A percentile compares a stretch with the other conserved stretches of the same genome.
Evolutionary conservation across 2,113 vertebrate species (phyloP).

Genomic region (Dissostichus mawsoni): DNA sequence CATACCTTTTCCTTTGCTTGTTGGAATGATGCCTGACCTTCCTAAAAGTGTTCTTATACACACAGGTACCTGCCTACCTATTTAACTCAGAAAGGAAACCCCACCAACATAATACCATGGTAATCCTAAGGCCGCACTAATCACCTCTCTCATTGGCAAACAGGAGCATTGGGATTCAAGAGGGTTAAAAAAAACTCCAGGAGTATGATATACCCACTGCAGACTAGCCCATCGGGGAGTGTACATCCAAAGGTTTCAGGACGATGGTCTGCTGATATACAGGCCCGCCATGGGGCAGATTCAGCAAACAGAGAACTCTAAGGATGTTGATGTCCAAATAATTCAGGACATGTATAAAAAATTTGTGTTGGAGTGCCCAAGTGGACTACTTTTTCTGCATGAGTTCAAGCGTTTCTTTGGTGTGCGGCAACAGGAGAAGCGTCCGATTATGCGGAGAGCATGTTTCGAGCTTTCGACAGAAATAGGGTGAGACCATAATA

Average conservation of each 20-base stretch:
- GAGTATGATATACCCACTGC: not conserved
- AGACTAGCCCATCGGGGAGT: not conserved
- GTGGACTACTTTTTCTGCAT: conserved; percentile 79
- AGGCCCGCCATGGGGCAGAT: conserved; percentile 76
- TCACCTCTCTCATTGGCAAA: conserved; percentile 37
- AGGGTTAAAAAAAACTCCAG: conserved; percentile 30
- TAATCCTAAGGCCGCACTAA: conserved; percentile 65
- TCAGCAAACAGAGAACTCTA: conserved; percentile 58
- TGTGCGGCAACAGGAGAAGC: conserved; percentile 78
- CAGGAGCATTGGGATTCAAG: conserved; percentile 42
- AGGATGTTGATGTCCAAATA: conserved; percentile 76
- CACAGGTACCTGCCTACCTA: conserved; percentile 7
- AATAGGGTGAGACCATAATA: conserved; percentile 79
- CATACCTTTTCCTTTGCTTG: not conserved
- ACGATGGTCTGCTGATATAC: conserved; percentile 32
- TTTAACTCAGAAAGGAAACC: conserved; percentile 52
- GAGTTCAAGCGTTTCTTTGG: conserved; percentile 86
- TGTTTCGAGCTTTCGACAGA: conserved; percentile 84
- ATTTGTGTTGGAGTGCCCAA: conserved; percentile 83
- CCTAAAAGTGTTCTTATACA: not conserved
- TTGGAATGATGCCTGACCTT: not conserved
- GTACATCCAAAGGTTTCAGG: conserved; percentile 3
- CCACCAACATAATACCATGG: conserved; percentile 27
- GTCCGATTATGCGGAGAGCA: conserved; percentile 79
- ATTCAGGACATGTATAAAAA: conserved; percentile 85